Evolutionary conservation across 2,797 vertebrate species (phyloP).

Genomic region (Chanos chanos): DNA sequence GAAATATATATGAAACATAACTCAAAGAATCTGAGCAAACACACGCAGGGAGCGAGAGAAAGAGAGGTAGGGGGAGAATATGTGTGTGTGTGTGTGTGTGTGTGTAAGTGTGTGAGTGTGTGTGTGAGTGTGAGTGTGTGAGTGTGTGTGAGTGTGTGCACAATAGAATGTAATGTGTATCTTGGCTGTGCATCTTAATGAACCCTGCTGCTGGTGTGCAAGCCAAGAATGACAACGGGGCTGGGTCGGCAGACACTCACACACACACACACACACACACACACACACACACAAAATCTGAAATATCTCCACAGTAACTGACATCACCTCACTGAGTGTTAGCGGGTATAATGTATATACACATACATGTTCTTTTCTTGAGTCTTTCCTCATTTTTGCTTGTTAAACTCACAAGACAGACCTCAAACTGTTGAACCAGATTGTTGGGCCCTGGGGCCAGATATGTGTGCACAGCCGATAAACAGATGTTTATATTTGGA

Average conservation of each 20-base stretch:
- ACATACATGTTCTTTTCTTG: too few relatives aligned
- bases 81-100: constrained; percentile 3
- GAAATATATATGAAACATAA: constrained; percentile 51
- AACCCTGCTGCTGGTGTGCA: constrained; percentile 32
- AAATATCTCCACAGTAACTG: too few relatives aligned
- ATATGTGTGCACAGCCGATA: constrained; percentile 9
- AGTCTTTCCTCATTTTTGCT: neutral
- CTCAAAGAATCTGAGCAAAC: constrained; percentile 29
- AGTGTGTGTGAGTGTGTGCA: neutral
- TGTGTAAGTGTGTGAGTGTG: constrained; percentile 26
- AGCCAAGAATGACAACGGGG: constrained; percentile 32
- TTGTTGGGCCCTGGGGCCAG: constrained; percentile 18
- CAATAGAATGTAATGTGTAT: neutral
- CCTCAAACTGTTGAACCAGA: constrained; percentile 13
- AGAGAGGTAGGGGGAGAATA: neutral
- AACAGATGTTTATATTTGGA: constrained; percentile 38
- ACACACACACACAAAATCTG: constrained; percentile 25
- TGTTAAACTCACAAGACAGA: neutral
- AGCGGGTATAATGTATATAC: too few relatives aligned
- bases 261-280: constrained; percentile 1
- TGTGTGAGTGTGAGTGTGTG: neutral
- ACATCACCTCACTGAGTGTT: too few relatives aligned
- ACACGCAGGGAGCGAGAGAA: constrained; percentile 1
- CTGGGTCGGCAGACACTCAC: neutral
- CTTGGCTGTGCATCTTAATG: too few relatives aligned